phyloP scores from a whole-genome alignment of 2,797 vertebrate genomes.

The Tokudaia muenninki region DNA sequence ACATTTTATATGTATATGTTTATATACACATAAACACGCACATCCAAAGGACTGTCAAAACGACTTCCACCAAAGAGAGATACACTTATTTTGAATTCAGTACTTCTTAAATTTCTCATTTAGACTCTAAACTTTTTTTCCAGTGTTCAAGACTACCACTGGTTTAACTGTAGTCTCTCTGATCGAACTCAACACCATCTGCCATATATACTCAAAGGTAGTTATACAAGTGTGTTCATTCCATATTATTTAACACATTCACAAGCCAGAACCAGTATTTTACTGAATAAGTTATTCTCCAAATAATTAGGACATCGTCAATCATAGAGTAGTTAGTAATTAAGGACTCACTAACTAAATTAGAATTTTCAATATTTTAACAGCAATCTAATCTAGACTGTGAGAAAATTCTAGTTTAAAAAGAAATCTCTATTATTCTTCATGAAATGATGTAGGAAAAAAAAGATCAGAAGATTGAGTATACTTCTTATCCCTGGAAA shows the following conservation, averaged over 20 bases:
- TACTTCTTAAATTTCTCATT: not conserved
- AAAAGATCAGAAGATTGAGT: not conserved
- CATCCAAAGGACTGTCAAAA: not conserved
- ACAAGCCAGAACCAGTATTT: not conserved
- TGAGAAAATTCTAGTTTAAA: slow-evolving; percentile 27
- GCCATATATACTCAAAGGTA: not conserved
- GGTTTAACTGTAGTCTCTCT: not conserved
- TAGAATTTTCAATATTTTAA: slow-evolving; percentile 16
- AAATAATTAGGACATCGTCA: not conserved
- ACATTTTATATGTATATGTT: not conserved
- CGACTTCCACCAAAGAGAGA: not conserved
- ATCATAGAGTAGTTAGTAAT: not conserved
- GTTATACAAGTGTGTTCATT: not conserved
- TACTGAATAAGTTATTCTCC: not conserved
- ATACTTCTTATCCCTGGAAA: not conserved
- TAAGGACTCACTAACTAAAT: not conserved
- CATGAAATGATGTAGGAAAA: not conserved
- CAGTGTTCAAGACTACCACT: not conserved
- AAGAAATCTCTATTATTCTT: not conserved
- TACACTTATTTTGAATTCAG: not conserved
- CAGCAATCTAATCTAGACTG: not conserved
- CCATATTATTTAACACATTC: not conserved
- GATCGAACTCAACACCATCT: not conserved
- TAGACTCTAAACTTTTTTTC: slow-evolving; percentile 2
- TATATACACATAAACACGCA: not conserved